A percentile compares a stretch with the other conserved stretches of the same genome.
These are phyloP conservation scores for Thereva nobilitata DNA, from an alignment of 2,888 invertebrate species.

Conservation along the genomic window DNA sequence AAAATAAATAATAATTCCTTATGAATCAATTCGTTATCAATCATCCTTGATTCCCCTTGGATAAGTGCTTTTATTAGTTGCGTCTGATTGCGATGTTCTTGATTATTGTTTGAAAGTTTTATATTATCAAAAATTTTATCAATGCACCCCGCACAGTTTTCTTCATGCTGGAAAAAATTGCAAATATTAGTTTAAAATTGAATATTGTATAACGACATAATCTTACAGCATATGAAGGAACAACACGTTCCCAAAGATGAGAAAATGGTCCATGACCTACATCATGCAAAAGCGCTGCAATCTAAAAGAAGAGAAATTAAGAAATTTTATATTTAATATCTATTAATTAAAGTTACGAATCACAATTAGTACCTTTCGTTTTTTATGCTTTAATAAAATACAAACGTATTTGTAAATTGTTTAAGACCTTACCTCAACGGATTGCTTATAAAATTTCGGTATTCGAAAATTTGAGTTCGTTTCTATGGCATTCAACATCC, in stretches of 20 bases:
- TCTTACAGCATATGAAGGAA: constrained; percentile 29
- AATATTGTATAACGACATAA: not conserved
- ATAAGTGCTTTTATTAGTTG: constrained; percentile 52
- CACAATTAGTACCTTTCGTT: too few relatives aligned
- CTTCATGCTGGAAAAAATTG: constrained; percentile 48
- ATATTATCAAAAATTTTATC: constrained; percentile 48
- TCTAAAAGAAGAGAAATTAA: too few relatives aligned
- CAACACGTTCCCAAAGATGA: constrained; percentile 64
- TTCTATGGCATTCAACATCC: too few relatives aligned
- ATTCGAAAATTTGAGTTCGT: too few relatives aligned
- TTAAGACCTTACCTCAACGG: too few relatives aligned
- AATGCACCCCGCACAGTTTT: constrained; percentile 47
- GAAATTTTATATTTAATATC: too few relatives aligned
- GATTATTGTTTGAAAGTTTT: constrained; percentile 42
- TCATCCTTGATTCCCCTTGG: constrained; percentile 44
- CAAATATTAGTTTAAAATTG: not conserved
- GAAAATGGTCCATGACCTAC: constrained; percentile 72
- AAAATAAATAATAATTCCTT: constrained; percentile 49
- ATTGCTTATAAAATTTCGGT: too few relatives aligned
- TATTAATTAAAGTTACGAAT: too few relatives aligned
- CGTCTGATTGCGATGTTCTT: too few relatives aligned
- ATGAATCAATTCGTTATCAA: constrained; percentile 43
- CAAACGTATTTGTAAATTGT: too few relatives aligned
- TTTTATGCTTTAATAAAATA: too few relatives aligned
- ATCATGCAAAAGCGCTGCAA: constrained; percentile 71